Evolutionary conservation across 1,140 invertebrate genomes (phyloP).

Genomic region (Nymphalis io): DNA sequence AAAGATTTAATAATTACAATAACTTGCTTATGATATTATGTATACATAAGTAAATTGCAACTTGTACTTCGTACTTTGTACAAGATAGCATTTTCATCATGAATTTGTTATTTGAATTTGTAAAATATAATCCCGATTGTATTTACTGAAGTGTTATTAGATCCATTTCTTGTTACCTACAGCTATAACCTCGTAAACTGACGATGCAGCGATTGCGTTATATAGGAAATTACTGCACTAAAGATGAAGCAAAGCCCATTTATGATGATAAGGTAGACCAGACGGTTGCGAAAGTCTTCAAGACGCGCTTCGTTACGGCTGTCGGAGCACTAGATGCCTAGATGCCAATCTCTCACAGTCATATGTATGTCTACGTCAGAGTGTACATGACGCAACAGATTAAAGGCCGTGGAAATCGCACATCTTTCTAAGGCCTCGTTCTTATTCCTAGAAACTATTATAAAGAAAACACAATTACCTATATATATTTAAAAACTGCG

Average conservation of each 20-base stretch:
- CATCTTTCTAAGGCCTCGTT: slow-evolving; percentile 9
- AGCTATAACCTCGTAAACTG: background rate
- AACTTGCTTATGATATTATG: background rate
- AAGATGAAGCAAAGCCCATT: slow-evolving; percentile 12
- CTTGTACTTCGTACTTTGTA: too few species aligned
- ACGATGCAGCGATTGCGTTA: slow-evolving; percentile 1
- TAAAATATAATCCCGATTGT: background rate
- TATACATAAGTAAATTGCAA: too few species aligned
- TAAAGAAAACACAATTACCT: background rate
- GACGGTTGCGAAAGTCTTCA: slow-evolving; percentile 61
- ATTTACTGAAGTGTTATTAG: slow-evolving; percentile 2
- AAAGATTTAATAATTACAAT: background rate
- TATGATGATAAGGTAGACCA: slow-evolving; percentile 26
- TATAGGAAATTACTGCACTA: slow-evolving; percentile 5
- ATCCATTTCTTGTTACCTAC: background rate
- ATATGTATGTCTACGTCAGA: slow-evolving; percentile 61
- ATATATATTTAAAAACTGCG: too few species aligned
- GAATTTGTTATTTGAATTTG: background rate
- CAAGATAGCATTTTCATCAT: background rate
- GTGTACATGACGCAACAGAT: slow-evolving; percentile 51
- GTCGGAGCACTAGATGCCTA: slow-evolving; percentile 43
- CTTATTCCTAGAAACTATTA: slow-evolving; percentile 4
- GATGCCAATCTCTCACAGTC: slow-evolving; percentile 64
- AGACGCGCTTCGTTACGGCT: slow-evolving; percentile 59
- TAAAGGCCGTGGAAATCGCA: slow-evolving; percentile 13